phyloP scores from a whole-genome alignment of 2,113 vertebrate genomes.

The Pandion haliaetus region DNA sequence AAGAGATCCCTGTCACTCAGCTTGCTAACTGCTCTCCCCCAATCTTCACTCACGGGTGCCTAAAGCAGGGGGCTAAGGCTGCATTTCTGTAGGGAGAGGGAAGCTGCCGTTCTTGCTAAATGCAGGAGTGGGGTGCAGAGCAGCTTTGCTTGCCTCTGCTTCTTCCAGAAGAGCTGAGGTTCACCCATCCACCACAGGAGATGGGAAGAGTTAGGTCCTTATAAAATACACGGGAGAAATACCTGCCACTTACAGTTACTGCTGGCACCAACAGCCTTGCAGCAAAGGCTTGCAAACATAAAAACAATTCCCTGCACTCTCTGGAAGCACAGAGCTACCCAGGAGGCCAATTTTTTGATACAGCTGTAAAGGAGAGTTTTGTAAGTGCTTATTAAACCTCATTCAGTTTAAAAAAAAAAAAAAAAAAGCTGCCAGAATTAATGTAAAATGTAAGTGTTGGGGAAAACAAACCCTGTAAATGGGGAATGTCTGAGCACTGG shows the following conservation, averaged over 20 bases:
- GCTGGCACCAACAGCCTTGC: not conserved
- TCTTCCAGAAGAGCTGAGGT: not conserved
- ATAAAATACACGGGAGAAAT: not conserved
- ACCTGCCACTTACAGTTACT: not conserved
- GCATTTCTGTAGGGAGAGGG: not conserved
- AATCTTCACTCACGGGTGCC: not conserved
- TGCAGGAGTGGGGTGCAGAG: not conserved
- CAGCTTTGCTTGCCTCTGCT: not conserved
- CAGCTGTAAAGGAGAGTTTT: constrained; percentile 4
- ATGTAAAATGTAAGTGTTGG: not conserved
- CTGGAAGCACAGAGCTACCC: constrained; percentile 14
- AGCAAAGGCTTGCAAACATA: not conserved
- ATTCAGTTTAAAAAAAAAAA: not conserved
- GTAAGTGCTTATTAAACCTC: constrained; percentile 24
- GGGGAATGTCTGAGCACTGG: not conserved
- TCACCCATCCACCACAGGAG: not conserved
- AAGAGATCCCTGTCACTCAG: not conserved
- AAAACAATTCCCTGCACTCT: constrained; percentile 19
- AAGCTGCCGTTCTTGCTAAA: not conserved
- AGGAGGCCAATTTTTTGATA: constrained; percentile 41
- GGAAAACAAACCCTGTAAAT: not conserved
- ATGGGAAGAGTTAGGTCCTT: not conserved
- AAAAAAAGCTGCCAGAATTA: not conserved
- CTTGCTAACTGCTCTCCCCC: not conserved
- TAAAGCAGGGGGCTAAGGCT: not conserved